A percentile compares a stretch with the other conserved stretches of the same genome.
These are phyloP conservation scores for Bicyclus anynana DNA, from an alignment of 1,140 invertebrate genomes.

Conservation along the genomic window DNA sequence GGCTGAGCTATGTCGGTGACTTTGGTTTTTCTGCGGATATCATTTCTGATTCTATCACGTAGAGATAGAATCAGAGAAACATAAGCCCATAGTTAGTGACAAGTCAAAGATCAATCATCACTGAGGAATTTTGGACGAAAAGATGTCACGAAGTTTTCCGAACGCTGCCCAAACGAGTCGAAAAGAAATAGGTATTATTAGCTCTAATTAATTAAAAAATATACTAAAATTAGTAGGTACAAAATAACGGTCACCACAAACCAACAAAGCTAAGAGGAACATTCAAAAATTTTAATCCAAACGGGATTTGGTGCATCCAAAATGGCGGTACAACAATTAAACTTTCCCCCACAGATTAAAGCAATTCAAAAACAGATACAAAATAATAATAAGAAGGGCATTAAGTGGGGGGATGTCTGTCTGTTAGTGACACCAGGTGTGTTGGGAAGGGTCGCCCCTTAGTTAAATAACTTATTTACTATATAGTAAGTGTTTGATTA, in stretches of 20 bases:
- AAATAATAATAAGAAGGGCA: conserved; percentile 70
- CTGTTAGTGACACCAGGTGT: conserved; percentile 53
- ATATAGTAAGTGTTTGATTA: conserved; percentile 56
- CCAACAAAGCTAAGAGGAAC: conserved; percentile 1
- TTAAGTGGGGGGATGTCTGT: conserved; percentile 42
- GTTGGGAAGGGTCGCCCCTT: conserved; percentile 53
- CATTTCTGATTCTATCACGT: too few species aligned
- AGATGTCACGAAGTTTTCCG: too few species aligned
- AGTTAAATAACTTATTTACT: conserved; percentile 41
- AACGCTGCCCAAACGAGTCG: too few species aligned
- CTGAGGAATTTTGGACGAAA: too few species aligned
- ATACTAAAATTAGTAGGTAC: too few species aligned
- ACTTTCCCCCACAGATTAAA: conserved; percentile 62
- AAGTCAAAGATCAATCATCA: too few species aligned
- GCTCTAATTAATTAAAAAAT: too few species aligned
- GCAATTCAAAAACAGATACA: conserved; percentile 73
- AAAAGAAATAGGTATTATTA: too few species aligned
- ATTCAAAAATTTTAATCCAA: conserved; percentile 25
- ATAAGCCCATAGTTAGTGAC: too few species aligned
- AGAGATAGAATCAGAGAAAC: too few species aligned
- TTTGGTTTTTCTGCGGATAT: too few species aligned
- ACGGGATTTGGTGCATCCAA: conserved; percentile 57
- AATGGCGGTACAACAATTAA: conserved; percentile 71
- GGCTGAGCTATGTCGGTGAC: too few species aligned
- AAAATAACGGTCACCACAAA: conserved; percentile 14